Evolutionary conservation across 2,888 invertebrate species (phyloP), one percentile per base, ranked within the genome.

Genomic region (Rhagonycha fulva): DNA sequence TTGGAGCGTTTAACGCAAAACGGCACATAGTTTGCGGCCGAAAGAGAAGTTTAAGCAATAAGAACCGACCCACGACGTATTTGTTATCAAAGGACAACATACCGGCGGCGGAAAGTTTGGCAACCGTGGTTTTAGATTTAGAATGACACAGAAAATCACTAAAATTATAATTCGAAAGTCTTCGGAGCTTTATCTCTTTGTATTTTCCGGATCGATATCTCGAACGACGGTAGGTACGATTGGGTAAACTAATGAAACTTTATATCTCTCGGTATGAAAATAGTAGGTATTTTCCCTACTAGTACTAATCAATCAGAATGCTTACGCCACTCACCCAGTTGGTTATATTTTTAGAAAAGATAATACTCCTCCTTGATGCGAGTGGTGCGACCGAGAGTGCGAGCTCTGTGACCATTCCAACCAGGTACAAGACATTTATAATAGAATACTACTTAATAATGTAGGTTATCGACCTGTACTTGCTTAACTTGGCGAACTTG

Each of bases 391-490:
- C 62, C 14, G 76, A 73, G 74, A 75, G 77, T 77, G 76, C 72
- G 79, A 75, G 77, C 71, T 73, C 76, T 80, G 81, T 80, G 84
- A 84, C 84, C 84, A 85, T 84, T 84, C 83, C 84, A 82, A 84
- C 23, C 23, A 83, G 84, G 85, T 85, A 85, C 85, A 84, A 71
- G 74, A 79, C 83, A 84, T 85, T 83, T 85, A 83, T 83, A 85
- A 87, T 84, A 85, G 85, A 85, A 85, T 84, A 87, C 87, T 87
- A 86, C 85, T 86, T 87, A 87, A 87, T 87, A 87, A 87, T 87
- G 86, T 87, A 84, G 87, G 87, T 87, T 87, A 87, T 87, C 87
- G 87, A 87, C 87, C 87, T 86, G 82, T 81, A 80, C 72, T 26
- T 67, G 70, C 70, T 72, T 77, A 77, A 79, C 76, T 74, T 71